phyloP scores from a whole-genome alignment of 1,140 invertebrate genomes.

The Brachionus calyciflorus region DNA sequence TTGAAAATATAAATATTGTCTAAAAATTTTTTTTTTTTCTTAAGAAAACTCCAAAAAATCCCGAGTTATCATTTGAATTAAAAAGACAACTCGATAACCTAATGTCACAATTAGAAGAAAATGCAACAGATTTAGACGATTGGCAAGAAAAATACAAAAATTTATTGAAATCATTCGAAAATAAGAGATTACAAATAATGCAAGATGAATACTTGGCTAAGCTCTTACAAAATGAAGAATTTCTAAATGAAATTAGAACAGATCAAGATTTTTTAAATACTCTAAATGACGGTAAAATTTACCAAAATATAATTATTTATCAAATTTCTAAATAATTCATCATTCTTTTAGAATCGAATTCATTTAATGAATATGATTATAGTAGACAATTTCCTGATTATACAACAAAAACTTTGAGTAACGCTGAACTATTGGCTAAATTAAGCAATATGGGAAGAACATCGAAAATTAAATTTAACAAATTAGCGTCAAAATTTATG shows the following conservation, averaged over 20 bases:
- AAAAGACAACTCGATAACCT: not conserved
- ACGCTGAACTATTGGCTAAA: slow-evolving; percentile 25
- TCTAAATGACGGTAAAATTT: slow-evolving; percentile 24
- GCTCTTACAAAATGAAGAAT: slow-evolving; percentile 37
- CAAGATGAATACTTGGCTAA: slow-evolving; percentile 44
- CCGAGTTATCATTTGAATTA: slow-evolving; percentile 28
- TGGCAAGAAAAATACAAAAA: slow-evolving; percentile 38
- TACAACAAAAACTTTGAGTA: slow-evolving; percentile 13
- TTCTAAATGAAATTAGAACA: slow-evolving; percentile 17
- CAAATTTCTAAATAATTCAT: no score
- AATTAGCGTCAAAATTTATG: slow-evolving; percentile 37
- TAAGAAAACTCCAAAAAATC: slow-evolving; percentile 45
- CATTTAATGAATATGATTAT: slow-evolving; percentile 1
- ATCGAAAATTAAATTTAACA: not conserved
- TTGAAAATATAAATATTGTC: not conserved
- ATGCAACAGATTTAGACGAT: slow-evolving; percentile 23
- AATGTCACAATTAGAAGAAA: slow-evolving; percentile 23
- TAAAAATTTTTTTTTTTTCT: not conserved
- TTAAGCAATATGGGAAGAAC: slow-evolving; percentile 8
- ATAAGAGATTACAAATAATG: slow-evolving; percentile 26
- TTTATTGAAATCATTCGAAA: slow-evolving; percentile 11
- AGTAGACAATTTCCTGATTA: not conserved
- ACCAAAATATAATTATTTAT: no score
- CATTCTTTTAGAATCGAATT: not conserved
- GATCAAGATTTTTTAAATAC: slow-evolving; percentile 41